Base-by-base conservation (phyloP, 2,113 vertebrate genomes). In the Rynchops niger region DNA sequence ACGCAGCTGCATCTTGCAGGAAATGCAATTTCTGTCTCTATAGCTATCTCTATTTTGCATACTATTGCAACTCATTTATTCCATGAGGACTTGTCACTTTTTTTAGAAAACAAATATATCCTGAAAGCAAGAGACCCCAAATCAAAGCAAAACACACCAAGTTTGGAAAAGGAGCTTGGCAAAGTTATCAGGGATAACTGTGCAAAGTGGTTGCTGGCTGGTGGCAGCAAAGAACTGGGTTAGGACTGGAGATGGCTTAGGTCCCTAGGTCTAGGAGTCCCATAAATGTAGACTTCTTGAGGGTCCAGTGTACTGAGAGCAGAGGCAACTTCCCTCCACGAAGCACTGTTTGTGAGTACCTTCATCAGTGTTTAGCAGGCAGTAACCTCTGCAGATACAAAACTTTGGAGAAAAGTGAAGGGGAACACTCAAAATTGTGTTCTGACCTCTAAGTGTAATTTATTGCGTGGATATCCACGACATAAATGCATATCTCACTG, bases 401-500 rank as follows among this genome's bases (percentile, higher is more conserved):
- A 5, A 0, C 5, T 53, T 62, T 17, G 42, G 69, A 1, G 9
- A 6, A 7, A 5, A 43, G 43, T 40, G 29, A 9, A 2, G 65
- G 87, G 38, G 22, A 16, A 20, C 19, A 10, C 55, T 69, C 14
- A 19, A 15, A 0, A 42, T 7, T 11, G 49, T 4, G 40, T n/a
- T 15, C 2, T 9, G 32, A 18, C 10, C 53, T 58, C 55, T 32
- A 22, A 0, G 22, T 14, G 36, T 40, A 27, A 4, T 47, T 71
- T 22, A 8, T 12, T 19, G 38, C 0, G 0, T 10, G 38, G 13
- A 7, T 55, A 15, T 15, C 5, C 15, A 2, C 7, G 8, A 26
- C 42, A 18, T 6, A 5, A n/a, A 32, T 3, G 30, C 89, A 30
- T 16, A 16, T 40, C 63, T 49, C 49, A 2, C 0, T 3, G 32